A percentile compares a stretch with the other conserved stretches of the same genome.
Conservation (phyloP, 2,888 invertebrate genomes). For the Xestobium rufovillosum region DNA sequence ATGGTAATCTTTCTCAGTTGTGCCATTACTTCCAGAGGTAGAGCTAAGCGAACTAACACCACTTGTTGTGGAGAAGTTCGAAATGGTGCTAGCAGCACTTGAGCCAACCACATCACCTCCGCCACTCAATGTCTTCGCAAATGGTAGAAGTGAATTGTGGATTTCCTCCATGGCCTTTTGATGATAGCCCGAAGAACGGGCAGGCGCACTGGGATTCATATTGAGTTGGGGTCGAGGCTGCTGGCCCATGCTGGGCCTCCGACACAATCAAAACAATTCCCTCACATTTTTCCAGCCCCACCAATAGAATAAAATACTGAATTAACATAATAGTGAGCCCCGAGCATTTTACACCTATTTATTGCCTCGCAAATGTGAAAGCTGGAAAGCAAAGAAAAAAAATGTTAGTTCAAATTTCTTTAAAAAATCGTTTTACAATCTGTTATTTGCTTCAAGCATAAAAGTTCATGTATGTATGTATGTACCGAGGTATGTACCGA, state of each 20-base stretch:
- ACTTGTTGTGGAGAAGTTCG: slow-evolving; percentile 54
- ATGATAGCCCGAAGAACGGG: slow-evolving; percentile 64
- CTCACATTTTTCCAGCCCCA: too few species aligned
- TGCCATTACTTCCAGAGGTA: slow-evolving; percentile 41
- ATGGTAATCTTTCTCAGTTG: slow-evolving; percentile 56
- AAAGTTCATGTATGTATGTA: too few species aligned
- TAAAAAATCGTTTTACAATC: too few species aligned
- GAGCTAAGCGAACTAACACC: slow-evolving; percentile 55
- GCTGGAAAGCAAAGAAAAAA: slow-evolving; percentile 15
- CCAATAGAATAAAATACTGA: too few species aligned
- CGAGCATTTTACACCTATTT: too few species aligned
- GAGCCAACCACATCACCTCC: slow-evolving; percentile 57
- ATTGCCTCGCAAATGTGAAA: too few species aligned
- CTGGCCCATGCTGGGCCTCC: slow-evolving; percentile 50
- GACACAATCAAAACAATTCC: slow-evolving; percentile 15
- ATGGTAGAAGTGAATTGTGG: slow-evolving; percentile 73
- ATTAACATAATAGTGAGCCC: too few species aligned
- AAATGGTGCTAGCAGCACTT: slow-evolving; percentile 69
- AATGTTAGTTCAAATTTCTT: too few species aligned
- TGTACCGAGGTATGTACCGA: too few species aligned
- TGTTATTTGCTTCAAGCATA: too few species aligned
- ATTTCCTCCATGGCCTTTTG: slow-evolving; percentile 84
- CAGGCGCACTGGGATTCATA: slow-evolving; percentile 57
- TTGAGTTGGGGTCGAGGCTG: slow-evolving; percentile 45
- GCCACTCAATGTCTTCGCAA: slow-evolving; percentile 56